phyloP scores from a whole-genome alignment of 2,113 vertebrate genomes.

The Scolopax mira region DNA sequence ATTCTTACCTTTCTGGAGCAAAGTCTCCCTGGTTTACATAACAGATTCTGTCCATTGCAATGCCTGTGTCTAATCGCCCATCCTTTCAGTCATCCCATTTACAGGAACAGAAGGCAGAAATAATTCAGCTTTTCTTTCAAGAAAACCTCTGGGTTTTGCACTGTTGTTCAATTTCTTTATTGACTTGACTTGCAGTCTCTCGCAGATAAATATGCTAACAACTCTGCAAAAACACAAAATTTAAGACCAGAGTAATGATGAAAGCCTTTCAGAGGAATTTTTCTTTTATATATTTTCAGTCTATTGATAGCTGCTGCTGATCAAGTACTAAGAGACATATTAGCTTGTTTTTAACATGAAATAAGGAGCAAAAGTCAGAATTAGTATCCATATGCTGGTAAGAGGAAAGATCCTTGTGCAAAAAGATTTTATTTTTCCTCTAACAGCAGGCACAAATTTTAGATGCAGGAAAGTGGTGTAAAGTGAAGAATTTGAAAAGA shows the following conservation, averaged over 20 bases:
- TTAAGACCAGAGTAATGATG: not conserved
- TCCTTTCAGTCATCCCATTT: not conserved
- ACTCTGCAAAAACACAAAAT: not conserved
- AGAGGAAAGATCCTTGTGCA: not conserved
- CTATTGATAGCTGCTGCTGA: not conserved
- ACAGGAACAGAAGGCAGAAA: not conserved
- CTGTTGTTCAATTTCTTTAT: not conserved
- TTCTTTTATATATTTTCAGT: not conserved
- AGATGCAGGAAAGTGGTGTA: not conserved
- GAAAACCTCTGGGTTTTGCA: not conserved
- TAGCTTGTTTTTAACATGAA: not conserved
- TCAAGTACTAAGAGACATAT: not conserved
- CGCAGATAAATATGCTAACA: not conserved
- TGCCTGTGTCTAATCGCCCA: not conserved
- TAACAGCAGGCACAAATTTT: not conserved
- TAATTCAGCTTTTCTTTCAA: not conserved
- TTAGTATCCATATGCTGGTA: not conserved
- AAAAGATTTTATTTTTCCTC: not conserved
- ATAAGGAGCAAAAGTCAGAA: not conserved
- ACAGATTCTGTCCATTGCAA: not conserved
- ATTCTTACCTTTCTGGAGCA: not conserved
- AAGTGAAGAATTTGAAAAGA: not conserved
- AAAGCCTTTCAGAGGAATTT: not conserved
- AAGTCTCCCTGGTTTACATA: not conserved
- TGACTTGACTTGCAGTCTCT: not conserved